Base-by-base conservation (phyloP, 2,797 vertebrate genomes). In the Enteromius treurensis region DNA sequence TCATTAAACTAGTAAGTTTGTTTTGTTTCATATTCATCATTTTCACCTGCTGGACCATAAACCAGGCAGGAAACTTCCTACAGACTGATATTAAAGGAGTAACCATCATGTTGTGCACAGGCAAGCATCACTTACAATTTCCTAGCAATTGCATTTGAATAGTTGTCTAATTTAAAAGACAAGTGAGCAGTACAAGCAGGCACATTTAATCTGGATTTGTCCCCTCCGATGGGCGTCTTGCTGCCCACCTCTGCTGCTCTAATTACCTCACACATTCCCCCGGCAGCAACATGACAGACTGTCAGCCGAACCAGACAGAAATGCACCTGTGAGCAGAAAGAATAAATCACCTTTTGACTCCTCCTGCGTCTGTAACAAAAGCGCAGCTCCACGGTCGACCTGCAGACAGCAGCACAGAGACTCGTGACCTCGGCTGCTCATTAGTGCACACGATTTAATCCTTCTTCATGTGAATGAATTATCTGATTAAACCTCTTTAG, bases 191-290 rank as follows among this genome's bases (percentile, higher is more conserved):
- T 80, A 42, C 45, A 75, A 74, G 70, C 45, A 77, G 55, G 10
- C 75, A 83, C 71, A 32, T 53, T 51, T 68, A 26, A 78, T 87
- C 67, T 83, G 74, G 26, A 67, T 51, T 83, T 76, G 70, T 81
- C 60, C 78, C 32, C 64, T 23, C 26, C 84, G 81, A 84, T 51
- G n/a, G 3, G n/a, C 51, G 65, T 21, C 34, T 77, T 1, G 19
- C 62, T 45, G 37, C 75, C 79, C 81, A 76, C 71, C 62, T 47
- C 80, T 58, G 84, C 78, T 79, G 55, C 83, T 87, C 73, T 89
- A 88, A 90, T 90, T 89, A 88, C 71, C 65, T 62, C 81, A 80
- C 73, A 82, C 82, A 84, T 84, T 85, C 86, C 65, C 68, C 84
- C 74, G 86, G 79, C 83, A 79, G 88, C 37, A 84, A 86, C 81